A percentile compares a stretch with the other conserved stretches of the same genome.
phyloP scores from a whole-genome alignment of 2,888 invertebrate species.

The Caenorhabditis sp. region DNA sequence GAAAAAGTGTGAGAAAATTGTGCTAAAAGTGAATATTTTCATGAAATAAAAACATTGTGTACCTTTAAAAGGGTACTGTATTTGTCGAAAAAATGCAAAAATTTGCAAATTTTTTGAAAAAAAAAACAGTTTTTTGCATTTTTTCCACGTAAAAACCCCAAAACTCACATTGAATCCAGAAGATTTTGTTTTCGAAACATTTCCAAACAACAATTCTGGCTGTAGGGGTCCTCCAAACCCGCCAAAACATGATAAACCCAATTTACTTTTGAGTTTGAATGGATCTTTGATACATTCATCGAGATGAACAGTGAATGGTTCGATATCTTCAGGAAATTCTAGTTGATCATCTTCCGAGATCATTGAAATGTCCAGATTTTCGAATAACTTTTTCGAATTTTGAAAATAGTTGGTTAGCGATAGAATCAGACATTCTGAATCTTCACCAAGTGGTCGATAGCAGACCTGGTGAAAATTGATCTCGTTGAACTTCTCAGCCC shows the following conservation, averaged over 20 bases:
- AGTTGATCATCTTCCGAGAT: slow-evolving; percentile 5
- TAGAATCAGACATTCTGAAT: slow-evolving; percentile 18
- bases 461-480: slow-evolving; percentile 17
- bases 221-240: slow-evolving; percentile 26
- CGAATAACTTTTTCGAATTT: background rate
- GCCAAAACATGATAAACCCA: slow-evolving; percentile 25
- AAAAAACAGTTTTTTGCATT: no score
- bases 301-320: slow-evolving; percentile 13
- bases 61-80: no score
- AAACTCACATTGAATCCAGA: background rate
- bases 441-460: slow-evolving; percentile 18
- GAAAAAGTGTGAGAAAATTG: no score
- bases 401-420: slow-evolving; percentile 32
- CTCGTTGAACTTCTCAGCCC: background rate
- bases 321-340: slow-evolving; percentile 3
- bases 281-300: slow-evolving; percentile 15
- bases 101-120: no score
- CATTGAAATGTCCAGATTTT: background rate
- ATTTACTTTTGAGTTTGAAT: background rate
- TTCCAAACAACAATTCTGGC: background rate
- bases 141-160: no score
- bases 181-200: background rate
- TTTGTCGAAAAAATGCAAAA: no score
- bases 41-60: no score
- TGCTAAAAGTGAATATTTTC: no score